A percentile compares a stretch with the other conserved stretches of the same genome.
Evolutionary conservation across 2,113 vertebrate genomes (phyloP).

Genomic region (Dipodomys stephensi): DNA sequence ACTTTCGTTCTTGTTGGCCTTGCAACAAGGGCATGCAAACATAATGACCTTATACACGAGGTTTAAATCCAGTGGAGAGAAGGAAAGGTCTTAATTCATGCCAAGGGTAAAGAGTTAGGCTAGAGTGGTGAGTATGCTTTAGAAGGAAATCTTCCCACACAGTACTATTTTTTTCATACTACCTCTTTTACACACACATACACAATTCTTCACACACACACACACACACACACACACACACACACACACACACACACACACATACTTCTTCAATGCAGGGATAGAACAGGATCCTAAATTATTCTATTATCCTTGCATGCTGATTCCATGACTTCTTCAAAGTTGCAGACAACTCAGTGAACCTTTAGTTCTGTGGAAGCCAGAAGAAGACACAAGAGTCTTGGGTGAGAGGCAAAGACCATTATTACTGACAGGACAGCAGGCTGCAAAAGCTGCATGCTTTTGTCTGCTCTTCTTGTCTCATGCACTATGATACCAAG

Average conservation of each 20-base stretch:
- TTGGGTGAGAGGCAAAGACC: neutral
- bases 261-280: neutral
- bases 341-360: neutral
- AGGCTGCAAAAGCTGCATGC: neutral
- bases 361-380: neutral
- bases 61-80: neutral
- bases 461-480: neutral
- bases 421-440: neutral
- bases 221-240: too few relatives aligned
- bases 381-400: neutral
- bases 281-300: neutral
- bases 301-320: neutral
- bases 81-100: neutral
- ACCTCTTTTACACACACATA: neutral
- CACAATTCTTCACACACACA: too few relatives aligned
- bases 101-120: neutral
- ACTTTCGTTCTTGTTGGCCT: neutral
- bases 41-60: neutral
- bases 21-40: neutral
- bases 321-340: neutral
- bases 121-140: neutral
- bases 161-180: neutral
- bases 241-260: neutral
- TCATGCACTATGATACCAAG: neutral
- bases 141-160: fast-evolving